phyloP scores from a whole-genome alignment of 2,888 invertebrate species.

The Drosophila rubida region DNA sequence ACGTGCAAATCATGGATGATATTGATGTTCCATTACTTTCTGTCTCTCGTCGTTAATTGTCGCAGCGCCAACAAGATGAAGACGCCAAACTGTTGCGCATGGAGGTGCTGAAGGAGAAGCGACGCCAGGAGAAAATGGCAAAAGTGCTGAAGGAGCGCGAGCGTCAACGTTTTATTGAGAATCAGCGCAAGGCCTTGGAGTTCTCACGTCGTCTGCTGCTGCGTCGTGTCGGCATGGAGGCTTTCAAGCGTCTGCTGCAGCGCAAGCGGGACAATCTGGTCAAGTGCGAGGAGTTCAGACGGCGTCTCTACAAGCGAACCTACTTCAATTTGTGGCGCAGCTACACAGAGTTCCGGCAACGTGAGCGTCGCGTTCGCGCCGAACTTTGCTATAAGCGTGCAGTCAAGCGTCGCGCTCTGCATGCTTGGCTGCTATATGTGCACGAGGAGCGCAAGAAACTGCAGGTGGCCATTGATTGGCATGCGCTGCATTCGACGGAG shows the following conservation, averaged over 20 bases:
- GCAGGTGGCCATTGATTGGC: conserved; percentile 90
- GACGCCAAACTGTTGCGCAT: conserved; percentile 87
- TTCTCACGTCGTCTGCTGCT: conserved; percentile 84
- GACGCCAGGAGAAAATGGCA: conserved; percentile 87
- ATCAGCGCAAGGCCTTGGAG: conserved; percentile 84
- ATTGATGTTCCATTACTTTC: too few relatives aligned
- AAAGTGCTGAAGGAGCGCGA: conserved; percentile 87
- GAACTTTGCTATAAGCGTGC: conserved; percentile 86
- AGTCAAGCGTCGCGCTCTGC: conserved; percentile 85
- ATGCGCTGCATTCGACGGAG: conserved; percentile 87
- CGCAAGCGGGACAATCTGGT: conserved; percentile 82
- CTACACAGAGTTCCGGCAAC: conserved; percentile 86
- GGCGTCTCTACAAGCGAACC: conserved; percentile 85
- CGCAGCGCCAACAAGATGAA: conserved; percentile 85
- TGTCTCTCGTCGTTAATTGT: too few relatives aligned
- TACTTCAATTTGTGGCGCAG: conserved; percentile 86
- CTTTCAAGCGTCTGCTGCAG: conserved; percentile 81
- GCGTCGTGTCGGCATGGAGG: conserved; percentile 80
- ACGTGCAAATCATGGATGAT: too few relatives aligned
- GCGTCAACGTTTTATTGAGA: conserved; percentile 84
- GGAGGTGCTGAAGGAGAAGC: conserved; percentile 87
- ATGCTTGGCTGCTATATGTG: conserved; percentile 84
- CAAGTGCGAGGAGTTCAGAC: conserved; percentile 86
- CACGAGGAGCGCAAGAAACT: conserved; percentile 85
- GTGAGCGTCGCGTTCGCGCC: conserved; percentile 87